Percentiles rank a stretch among this genome's conserved stretches.
Evolutionary conservation across 2,797 vertebrate genomes (phyloP).

Genomic region (Mycteria americana): DNA sequence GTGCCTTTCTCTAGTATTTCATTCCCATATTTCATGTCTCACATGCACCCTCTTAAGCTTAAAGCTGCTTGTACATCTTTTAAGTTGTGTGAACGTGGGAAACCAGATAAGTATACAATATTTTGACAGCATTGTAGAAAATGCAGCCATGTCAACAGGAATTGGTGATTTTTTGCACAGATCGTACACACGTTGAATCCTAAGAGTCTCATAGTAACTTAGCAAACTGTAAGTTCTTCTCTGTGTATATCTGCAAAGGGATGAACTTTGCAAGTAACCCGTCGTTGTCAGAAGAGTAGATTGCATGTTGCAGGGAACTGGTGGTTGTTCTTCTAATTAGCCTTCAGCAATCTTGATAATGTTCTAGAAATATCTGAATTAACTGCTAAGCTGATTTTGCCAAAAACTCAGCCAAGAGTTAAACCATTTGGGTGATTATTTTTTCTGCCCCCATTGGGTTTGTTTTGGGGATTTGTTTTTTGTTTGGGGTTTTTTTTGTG

Average conservation of each 20-base stretch:
- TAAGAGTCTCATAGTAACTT: not conserved
- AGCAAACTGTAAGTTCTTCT: not conserved
- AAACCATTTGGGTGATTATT: not conserved
- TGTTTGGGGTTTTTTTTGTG: not conserved
- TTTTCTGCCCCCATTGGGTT: not conserved
- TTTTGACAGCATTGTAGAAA: not conserved
- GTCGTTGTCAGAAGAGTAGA: not conserved
- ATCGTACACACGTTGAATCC: not conserved
- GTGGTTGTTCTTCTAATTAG: not conserved
- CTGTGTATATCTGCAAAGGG: not conserved
- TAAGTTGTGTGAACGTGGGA: not conserved
- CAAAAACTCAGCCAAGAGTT: not conserved
- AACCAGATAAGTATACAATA: not conserved
- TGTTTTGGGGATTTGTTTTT: rapidly evolving
- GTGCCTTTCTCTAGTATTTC: not conserved
- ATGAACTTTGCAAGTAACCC: not conserved
- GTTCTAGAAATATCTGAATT: not conserved
- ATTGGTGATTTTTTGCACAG: not conserved
- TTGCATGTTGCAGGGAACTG: not conserved
- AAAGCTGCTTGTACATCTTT: not conserved
- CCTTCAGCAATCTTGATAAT: not conserved
- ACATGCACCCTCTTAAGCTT: not conserved
- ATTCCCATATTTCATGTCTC: not conserved
- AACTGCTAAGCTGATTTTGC: not conserved
- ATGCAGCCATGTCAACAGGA: not conserved